Evolutionary conservation across 35 echinoderm and acorn worm species (phyloP).

Genomic region (Chiridota heheva): DNA sequence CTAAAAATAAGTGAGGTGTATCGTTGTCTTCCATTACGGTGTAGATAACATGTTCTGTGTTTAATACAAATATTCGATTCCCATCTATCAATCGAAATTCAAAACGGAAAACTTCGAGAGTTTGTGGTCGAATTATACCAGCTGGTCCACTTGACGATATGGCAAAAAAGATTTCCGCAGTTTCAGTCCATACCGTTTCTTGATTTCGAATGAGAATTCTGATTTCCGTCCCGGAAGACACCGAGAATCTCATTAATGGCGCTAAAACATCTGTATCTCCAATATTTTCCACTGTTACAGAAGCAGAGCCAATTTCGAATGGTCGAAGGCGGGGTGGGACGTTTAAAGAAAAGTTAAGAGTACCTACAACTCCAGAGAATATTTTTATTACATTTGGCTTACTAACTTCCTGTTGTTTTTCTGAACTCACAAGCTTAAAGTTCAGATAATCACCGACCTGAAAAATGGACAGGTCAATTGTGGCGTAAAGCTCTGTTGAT

Average conservation of each 20-base stretch:
- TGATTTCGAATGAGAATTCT: neutral
- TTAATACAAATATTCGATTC: too few species aligned
- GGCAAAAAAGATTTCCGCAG: neutral
- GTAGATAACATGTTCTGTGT: too few species aligned
- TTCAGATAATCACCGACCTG: neutral
- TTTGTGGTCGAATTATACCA: too few species aligned
- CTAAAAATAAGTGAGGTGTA: too few species aligned
- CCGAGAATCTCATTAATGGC: neutral
- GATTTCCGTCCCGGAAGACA: neutral
- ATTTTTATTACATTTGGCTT: neutral
- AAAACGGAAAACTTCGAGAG: too few species aligned
- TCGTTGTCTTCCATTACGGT: too few species aligned
- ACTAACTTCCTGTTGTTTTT: too few species aligned
- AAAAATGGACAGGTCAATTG: slow-evolving; percentile 19
- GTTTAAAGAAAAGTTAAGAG: neutral
- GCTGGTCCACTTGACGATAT: too few species aligned
- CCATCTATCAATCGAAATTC: too few species aligned
- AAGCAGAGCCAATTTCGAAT: neutral
- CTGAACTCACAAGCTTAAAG: too few species aligned
- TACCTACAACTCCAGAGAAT: neutral
- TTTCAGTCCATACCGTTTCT: neutral
- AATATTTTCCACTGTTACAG: slow-evolving; percentile 18
- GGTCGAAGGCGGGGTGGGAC: neutral
- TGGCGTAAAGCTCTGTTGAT: slow-evolving; percentile 45
- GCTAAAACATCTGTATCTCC: slow-evolving; percentile 23